Percentiles rank a stretch among this genome's conserved stretches.
Evolutionary conservation across 2,888 invertebrate species (phyloP).

Genomic region (Poecilobothrus nobilitatus): DNA sequence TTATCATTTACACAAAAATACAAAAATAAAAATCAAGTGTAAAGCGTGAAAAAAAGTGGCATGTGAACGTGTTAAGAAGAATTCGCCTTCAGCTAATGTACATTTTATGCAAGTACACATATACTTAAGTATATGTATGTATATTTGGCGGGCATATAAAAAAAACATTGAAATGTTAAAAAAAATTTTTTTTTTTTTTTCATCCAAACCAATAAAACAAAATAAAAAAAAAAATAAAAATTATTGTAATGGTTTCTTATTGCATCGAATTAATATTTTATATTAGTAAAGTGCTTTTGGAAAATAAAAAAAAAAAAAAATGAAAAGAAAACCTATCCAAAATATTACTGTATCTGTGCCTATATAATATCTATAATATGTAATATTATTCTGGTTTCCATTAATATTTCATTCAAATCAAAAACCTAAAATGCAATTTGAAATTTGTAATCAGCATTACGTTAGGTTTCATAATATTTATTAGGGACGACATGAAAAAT

Average conservation of each 20-base stretch:
- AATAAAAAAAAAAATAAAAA: background rate
- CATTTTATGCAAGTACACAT: background rate
- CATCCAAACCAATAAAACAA: background rate
- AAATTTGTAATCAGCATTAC: background rate
- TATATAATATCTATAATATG: no score
- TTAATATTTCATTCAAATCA: no score
- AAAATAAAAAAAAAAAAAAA: no score
- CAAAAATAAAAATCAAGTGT: background rate
- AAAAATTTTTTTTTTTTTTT: background rate
- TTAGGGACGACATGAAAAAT: no score
- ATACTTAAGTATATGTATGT: background rate
- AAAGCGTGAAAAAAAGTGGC: background rate
- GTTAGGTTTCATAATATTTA: background rate
- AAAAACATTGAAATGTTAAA: background rate
- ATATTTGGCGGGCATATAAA: background rate
- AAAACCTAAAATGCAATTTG: background rate
- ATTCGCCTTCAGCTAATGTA: background rate
- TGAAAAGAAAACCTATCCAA: no score
- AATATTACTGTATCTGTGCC: no score
- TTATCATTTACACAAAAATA: background rate
- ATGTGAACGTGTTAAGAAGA: constrained; percentile 6
- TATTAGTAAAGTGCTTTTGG: background rate
- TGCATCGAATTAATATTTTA: constrained; percentile 1
- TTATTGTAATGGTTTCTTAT: background rate
- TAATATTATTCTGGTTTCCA: no score